Conservation (phyloP, 1,140 invertebrate genomes). For the Drosophila kohkoa region DNA sequence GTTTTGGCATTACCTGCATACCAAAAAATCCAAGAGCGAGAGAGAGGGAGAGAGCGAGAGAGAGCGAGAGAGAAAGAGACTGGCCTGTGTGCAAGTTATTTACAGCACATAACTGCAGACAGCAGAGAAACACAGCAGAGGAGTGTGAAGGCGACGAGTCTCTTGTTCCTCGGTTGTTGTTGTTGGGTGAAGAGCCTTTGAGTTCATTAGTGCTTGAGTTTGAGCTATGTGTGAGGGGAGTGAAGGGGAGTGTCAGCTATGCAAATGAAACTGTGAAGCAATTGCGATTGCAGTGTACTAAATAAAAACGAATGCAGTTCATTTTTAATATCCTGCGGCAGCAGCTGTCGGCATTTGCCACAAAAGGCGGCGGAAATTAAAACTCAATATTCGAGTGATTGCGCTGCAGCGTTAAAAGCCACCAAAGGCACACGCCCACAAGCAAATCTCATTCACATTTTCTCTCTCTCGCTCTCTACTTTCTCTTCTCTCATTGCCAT, state of each 20-base stretch:
- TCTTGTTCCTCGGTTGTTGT: too few relatives aligned
- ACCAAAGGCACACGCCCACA: constrained; percentile 29
- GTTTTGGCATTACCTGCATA: constrained; percentile 73
- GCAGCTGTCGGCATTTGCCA: constrained; percentile 60
- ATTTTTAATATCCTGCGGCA: constrained; percentile 81
- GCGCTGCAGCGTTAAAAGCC: constrained; percentile 41
- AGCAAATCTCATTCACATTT: constrained; percentile 23
- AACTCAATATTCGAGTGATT: constrained; percentile 82
- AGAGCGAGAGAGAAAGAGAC: not conserved
- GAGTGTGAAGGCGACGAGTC: not conserved
- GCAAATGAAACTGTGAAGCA: constrained; percentile 52
- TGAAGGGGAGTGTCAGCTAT: constrained; percentile 24
- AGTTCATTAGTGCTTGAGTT: constrained; percentile 68
- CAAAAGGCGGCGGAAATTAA: constrained; percentile 77
- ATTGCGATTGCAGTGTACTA: constrained; percentile 47
- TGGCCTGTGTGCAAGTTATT: constrained; percentile 54
- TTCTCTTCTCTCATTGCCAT: not conserved
- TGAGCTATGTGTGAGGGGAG: constrained; percentile 14
- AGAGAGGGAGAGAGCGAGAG: too few relatives aligned
- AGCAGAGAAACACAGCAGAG: not conserved
- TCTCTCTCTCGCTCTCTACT: constrained; percentile 9
- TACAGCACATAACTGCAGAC: constrained; percentile 57
- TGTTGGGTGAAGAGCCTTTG: constrained; percentile 32
- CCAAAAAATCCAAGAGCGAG: constrained; percentile 29
- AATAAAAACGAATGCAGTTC: constrained; percentile 65